phyloP scores from a whole-genome alignment of 2,113 vertebrate genomes.

The Aegithalos caudatus region DNA sequence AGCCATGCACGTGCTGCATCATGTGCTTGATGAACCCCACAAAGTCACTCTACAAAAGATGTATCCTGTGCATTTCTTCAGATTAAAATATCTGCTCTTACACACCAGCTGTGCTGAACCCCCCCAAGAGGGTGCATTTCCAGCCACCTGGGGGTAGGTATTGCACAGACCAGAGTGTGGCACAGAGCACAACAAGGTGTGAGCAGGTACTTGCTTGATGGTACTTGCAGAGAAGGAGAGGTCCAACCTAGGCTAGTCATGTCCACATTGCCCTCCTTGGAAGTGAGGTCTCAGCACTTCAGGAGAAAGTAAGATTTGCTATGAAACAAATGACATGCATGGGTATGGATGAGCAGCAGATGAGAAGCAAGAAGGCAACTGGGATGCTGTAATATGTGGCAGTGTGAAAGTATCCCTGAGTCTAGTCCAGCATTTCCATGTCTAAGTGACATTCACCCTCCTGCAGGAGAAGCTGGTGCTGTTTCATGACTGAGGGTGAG shows the following conservation, averaged over 20 bases:
- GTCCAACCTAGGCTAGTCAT: rapidly evolving
- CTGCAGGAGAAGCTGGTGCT: background rate
- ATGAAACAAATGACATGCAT: background rate
- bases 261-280: rapidly evolving
- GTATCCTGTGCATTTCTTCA: background rate
- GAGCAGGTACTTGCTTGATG: background rate
- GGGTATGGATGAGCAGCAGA: background rate
- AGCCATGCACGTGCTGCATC: background rate
- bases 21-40: background rate
- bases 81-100: background rate
- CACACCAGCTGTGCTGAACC: background rate
- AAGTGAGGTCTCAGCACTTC: background rate
- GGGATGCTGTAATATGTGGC: background rate
- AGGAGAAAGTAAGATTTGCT: background rate
- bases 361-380: background rate
- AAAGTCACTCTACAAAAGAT: background rate
- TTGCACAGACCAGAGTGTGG: background rate
- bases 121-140: background rate
- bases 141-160: no score
- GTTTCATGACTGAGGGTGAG: background rate
- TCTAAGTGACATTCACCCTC: background rate
- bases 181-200: background rate
- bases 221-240: background rate
- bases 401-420: background rate
- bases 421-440: background rate